phyloP scores from a whole-genome alignment of 2,888 invertebrate species.

The Podotricha telesiphe region DNA sequence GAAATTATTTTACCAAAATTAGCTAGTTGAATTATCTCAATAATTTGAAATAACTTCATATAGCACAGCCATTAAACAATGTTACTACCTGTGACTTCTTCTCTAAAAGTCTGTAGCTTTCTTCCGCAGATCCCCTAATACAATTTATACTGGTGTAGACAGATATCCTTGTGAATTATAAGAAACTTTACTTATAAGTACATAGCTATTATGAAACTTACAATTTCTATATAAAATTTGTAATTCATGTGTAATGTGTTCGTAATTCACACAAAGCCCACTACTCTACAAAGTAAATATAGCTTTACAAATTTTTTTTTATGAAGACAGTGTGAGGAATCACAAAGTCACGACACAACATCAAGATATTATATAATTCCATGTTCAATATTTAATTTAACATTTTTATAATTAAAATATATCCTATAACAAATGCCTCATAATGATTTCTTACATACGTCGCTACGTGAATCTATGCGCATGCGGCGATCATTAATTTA shows the following conservation, averaged over 20 bases:
- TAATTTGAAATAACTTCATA: slow-evolving; percentile 44
- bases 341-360: slow-evolving; percentile 56
- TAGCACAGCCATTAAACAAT: slow-evolving; percentile 72
- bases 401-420: slow-evolving; percentile 23
- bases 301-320: slow-evolving; percentile 21
- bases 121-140: slow-evolving; percentile 49
- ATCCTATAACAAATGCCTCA: slow-evolving; percentile 22
- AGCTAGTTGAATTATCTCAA: slow-evolving; percentile 43
- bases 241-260: slow-evolving; percentile 10
- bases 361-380: slow-evolving; percentile 57
- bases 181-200: slow-evolving; percentile 49
- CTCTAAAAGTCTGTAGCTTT: slow-evolving; percentile 49
- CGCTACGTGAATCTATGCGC: slow-evolving; percentile 31
- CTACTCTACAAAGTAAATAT: slow-evolving; percentile 25
- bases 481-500: slow-evolving; percentile 40
- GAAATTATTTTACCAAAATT: slow-evolving; percentile 33
- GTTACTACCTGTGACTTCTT: slow-evolving; percentile 58
- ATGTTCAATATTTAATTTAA: slow-evolving; percentile 50
- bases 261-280: slow-evolving; percentile 12
- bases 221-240: slow-evolving; percentile 18
- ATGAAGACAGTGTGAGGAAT: slow-evolving; percentile 46
- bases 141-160: slow-evolving; percentile 53
- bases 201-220: slow-evolving; percentile 41
- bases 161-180: slow-evolving; percentile 66
- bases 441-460: slow-evolving; percentile 13